Percentiles rank a stretch among this genome's conserved stretches.
Evolutionary conservation across 2,113 vertebrate genomes (phyloP).

Genomic region (Leucopternis melanops): DNA sequence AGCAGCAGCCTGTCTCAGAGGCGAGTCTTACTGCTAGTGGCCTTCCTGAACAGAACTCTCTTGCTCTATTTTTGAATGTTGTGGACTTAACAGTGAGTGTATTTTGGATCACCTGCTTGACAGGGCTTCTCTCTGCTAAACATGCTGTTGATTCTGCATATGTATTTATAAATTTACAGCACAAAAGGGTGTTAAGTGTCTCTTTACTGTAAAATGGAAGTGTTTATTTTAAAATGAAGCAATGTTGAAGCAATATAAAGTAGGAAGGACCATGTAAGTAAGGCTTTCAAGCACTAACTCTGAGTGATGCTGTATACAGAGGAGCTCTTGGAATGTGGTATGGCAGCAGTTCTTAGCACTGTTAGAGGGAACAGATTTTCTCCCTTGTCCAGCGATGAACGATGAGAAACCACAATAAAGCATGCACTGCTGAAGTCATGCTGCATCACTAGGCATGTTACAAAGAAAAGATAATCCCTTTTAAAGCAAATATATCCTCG

Average conservation of each 20-base stretch:
- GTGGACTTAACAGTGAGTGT: background rate
- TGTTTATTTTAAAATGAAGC: background rate
- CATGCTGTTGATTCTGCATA: background rate
- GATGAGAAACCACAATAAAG: background rate
- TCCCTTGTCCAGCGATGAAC: fast-evolving
- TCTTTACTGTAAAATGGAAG: background rate
- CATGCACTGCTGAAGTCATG: background rate
- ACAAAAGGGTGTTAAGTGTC: background rate
- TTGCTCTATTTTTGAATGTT: background rate
- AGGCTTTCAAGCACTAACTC: background rate
- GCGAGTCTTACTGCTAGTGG: background rate
- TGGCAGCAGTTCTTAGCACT: background rate
- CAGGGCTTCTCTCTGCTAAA: background rate
- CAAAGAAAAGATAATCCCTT: background rate
- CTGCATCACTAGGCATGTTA: background rate
- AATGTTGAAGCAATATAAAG: background rate
- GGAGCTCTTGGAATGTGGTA: background rate
- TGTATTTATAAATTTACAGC: background rate
- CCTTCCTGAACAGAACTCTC: background rate
- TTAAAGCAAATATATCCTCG: background rate
- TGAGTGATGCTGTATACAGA: background rate
- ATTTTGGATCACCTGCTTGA: background rate
- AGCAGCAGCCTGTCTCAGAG: background rate
- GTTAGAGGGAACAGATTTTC: background rate
- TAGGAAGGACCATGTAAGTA: background rate